Conservation (phyloP, 2,113 vertebrate species). For the Chaenocephalus aceratus region DNA sequence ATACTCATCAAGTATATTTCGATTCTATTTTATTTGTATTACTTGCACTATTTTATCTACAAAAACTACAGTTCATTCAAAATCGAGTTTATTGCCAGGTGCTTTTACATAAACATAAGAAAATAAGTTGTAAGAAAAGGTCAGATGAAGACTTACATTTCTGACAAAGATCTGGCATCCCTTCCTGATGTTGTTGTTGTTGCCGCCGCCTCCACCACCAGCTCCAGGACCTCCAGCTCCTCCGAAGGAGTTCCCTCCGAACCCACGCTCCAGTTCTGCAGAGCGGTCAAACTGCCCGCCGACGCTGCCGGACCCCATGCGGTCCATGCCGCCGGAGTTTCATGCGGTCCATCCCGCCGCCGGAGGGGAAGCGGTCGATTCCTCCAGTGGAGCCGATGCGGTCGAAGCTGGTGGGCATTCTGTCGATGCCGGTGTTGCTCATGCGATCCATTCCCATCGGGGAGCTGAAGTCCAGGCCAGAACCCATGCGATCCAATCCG, state of each 20-base stretch:
- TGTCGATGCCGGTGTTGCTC: conserved; percentile 79
- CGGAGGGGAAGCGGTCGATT: conserved; percentile 81
- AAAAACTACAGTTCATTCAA: too few relatives aligned
- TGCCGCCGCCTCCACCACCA: conserved; percentile 83
- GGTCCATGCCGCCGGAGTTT: conserved; percentile 90
- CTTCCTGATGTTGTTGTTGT: conserved; percentile 83
- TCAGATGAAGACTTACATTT: conserved; percentile 87
- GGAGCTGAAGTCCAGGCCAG: conserved; percentile 79
- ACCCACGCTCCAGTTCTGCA: conserved; percentile 93
- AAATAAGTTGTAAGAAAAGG: too few relatives aligned
- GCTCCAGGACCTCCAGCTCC: conserved; percentile 88
- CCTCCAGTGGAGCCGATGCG: conserved; percentile 80
- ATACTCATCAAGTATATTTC: too few relatives aligned
- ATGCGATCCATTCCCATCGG: conserved; percentile 85
- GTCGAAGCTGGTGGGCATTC: conserved; percentile 79
- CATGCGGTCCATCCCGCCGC: conserved; percentile 89
- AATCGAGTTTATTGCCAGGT: too few relatives aligned
- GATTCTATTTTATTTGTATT: too few relatives aligned
- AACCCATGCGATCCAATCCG: conserved; percentile 91
- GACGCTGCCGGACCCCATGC: conserved; percentile 90
- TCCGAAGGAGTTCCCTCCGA: conserved; percentile 90
- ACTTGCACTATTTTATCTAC: too few relatives aligned
- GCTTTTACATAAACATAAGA: too few relatives aligned
- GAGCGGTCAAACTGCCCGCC: conserved; percentile 91
- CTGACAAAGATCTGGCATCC: conserved; percentile 99